Conservation (phyloP, 23 tunicate species). For the Phallusia fumigata region DNA sequence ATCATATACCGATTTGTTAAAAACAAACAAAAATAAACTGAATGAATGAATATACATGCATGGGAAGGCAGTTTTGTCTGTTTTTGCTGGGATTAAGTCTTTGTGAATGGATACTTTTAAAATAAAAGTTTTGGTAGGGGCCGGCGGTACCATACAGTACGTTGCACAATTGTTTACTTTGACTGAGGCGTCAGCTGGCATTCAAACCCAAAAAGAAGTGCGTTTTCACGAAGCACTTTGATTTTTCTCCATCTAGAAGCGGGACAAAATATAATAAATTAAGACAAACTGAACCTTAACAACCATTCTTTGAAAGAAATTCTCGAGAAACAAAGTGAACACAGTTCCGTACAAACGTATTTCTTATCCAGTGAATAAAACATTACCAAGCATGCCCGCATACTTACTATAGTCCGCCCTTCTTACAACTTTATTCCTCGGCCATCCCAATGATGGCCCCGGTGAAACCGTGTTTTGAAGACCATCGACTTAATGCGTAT, state of each 20-base stretch:
- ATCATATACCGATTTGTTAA: no score
- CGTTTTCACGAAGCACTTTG: slow-evolving; percentile 78
- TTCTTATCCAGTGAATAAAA: no score
- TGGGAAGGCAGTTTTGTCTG: background rate
- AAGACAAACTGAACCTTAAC: no score
- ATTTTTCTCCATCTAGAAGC: slow-evolving; percentile 82
- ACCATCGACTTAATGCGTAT: no score
- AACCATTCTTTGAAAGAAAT: no score
- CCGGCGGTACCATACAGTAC: no score
- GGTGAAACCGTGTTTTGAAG: no score
- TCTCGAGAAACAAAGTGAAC: no score
- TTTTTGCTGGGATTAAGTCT: background rate
- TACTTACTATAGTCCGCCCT: slow-evolving; percentile 55
- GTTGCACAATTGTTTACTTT: slow-evolving; percentile 8
- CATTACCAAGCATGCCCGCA: slow-evolving; percentile 37
- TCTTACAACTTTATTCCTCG: slow-evolving; percentile 36
- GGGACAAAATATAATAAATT: background rate
- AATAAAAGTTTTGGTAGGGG: background rate
- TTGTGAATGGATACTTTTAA: background rate
- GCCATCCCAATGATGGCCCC: slow-evolving; percentile 67
- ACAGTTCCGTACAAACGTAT: no score
- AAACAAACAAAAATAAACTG: no score
- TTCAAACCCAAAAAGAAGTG: slow-evolving; percentile 69
- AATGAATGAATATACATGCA: background rate
- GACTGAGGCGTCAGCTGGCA: slow-evolving; percentile 71